Percentiles rank a stretch among this genome's conserved stretches.
Conservation (phyloP, 2,113 vertebrate species). For the Lepisosteus oculatus region DNA sequence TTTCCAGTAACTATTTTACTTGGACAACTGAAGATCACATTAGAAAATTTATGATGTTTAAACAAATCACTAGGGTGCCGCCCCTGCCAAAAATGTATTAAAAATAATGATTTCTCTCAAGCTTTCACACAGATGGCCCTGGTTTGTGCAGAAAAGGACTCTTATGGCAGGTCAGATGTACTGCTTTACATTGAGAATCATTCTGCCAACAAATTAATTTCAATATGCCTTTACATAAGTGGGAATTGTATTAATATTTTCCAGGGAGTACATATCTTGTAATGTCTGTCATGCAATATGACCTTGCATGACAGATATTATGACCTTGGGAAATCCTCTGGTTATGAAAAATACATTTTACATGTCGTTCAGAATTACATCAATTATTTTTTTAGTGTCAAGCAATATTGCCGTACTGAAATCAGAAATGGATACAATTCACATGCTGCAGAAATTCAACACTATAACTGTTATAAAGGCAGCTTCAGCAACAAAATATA, state of each 20-base stretch:
- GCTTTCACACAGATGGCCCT: slow-evolving; percentile 18
- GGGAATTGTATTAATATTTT: slow-evolving; percentile 33
- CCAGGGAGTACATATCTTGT: slow-evolving; percentile 25
- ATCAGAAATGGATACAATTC: background rate
- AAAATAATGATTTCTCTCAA: slow-evolving; percentile 37
- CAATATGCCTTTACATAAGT: slow-evolving; percentile 28
- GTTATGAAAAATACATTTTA: slow-evolving; percentile 17
- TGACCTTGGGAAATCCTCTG: slow-evolving; percentile 36
- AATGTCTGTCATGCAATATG: slow-evolving; percentile 27
- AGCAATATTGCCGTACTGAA: background rate
- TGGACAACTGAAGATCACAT: too few relatives aligned
- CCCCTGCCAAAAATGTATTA: slow-evolving; percentile 34
- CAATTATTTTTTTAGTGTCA: slow-evolving; percentile 20
- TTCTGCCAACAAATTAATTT: slow-evolving; percentile 33
- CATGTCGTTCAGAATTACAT: slow-evolving; percentile 29
- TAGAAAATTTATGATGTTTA: too few relatives aligned
- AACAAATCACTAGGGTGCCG: slow-evolving; percentile 32
- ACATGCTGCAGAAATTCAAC: background rate
- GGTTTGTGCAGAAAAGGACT: slow-evolving; percentile 21
- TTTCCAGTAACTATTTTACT: too few relatives aligned
- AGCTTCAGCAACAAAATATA: slow-evolving; percentile 1
- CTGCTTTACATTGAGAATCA: slow-evolving; percentile 35
- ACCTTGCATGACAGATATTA: background rate
- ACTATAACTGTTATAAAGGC: background rate
- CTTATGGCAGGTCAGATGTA: slow-evolving; percentile 32